A percentile compares a stretch with the other conserved stretches of the same genome.
Conservation (phyloP, 2,888 invertebrate species). For the Caenorhabditis afra region DNA sequence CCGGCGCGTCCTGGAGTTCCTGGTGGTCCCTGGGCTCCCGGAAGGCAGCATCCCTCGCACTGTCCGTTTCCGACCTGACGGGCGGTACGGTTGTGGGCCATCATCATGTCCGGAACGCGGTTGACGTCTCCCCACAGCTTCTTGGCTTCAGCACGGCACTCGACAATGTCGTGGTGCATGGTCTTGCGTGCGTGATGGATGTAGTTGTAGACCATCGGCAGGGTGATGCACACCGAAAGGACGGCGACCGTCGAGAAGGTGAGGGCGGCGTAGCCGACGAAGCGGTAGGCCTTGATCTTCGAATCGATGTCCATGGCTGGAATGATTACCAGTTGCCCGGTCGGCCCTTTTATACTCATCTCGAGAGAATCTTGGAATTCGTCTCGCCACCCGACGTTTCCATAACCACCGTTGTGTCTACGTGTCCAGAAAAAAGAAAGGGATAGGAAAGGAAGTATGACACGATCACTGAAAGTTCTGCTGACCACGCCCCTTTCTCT, state of each 20-base stretch:
- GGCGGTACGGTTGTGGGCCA: constrained; percentile 71
- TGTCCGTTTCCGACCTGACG: constrained; percentile 69
- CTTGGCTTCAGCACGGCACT: constrained; percentile 75
- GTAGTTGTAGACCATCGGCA: constrained; percentile 76
- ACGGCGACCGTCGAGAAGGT: constrained; percentile 76
- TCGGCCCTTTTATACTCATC: constrained; percentile 37
- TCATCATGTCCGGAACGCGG: constrained; percentile 65
- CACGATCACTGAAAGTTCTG: constrained; percentile 1
- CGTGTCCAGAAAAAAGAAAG: constrained; percentile 46
- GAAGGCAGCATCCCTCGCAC: constrained; percentile 74
- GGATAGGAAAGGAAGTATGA: constrained; percentile 27
- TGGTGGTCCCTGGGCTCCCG: constrained; percentile 75
- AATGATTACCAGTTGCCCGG: constrained; percentile 34
- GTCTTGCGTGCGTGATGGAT: constrained; percentile 69
- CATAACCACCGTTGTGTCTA: background rate
- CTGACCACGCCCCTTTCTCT: background rate
- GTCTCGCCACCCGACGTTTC: constrained; percentile 9
- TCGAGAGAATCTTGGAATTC: constrained; percentile 28
- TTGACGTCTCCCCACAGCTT: constrained; percentile 75
- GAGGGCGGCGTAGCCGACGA: constrained; percentile 79
- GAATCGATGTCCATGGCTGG: constrained; percentile 66
- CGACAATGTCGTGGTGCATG: constrained; percentile 71
- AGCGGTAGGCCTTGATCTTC: constrained; percentile 76
- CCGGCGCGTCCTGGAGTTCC: constrained; percentile 78
- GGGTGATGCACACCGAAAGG: constrained; percentile 69